phyloP scores from a whole-genome alignment of 1,140 invertebrate genomes.

The Wasmannia auropunctata region DNA sequence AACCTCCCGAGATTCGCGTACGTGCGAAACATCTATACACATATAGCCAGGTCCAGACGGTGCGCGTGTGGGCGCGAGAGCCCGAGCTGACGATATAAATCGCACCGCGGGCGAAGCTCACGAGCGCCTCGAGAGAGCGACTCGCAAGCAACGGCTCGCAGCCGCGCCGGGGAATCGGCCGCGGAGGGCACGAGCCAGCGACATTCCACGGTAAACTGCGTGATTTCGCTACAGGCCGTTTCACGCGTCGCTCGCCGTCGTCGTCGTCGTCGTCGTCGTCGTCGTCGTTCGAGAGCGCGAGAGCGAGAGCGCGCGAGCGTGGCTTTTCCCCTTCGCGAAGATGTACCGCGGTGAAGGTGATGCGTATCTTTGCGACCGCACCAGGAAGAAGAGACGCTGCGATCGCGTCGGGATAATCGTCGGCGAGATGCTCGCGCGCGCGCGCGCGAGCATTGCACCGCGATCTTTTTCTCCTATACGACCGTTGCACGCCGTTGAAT shows the following conservation, averaged over 20 bases:
- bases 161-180: conserved; percentile 28
- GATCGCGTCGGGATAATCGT: background rate
- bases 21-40: background rate
- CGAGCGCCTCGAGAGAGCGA: conserved; percentile 6
- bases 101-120: conserved; percentile 23
- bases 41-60: background rate
- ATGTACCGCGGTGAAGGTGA: conserved; percentile 11
- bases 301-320: background rate
- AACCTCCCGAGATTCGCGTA: conserved; percentile 33
- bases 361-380: background rate
- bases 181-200: conserved; percentile 74
- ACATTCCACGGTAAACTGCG: conserved; percentile 71
- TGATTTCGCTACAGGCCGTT: conserved; percentile 69
- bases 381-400: conserved; percentile 27
- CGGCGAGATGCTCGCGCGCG: background rate
- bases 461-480: background rate
- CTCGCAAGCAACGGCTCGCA: conserved; percentile 33
- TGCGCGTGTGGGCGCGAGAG: background rate
- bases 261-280: too few species aligned
- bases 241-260: conserved; percentile 36
- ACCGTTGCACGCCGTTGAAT: background rate
- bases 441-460: conserved; percentile 12
- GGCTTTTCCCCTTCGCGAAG: background rate
- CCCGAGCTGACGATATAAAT: conserved; percentile 38
- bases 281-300: background rate